Conservation (phyloP, 2,888 invertebrate genomes). For the Scaptomyza cyrtandrae region DNA sequence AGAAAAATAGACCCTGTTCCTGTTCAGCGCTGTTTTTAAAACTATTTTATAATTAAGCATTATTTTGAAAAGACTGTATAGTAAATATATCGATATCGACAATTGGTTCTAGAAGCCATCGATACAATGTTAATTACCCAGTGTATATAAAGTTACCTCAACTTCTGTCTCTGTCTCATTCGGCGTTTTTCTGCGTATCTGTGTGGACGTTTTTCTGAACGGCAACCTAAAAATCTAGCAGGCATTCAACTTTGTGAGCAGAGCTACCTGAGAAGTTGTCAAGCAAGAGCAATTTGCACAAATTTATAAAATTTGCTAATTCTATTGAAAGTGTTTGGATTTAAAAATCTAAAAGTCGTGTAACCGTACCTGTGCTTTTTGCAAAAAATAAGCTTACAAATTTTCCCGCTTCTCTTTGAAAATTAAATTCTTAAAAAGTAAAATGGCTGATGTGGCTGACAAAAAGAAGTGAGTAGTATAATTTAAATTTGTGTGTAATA, state of each 20-base stretch:
- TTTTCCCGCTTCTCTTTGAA: slow-evolving; percentile 69
- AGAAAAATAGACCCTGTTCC: neutral
- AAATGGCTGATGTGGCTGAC: slow-evolving; percentile 85
- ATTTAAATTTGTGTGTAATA: slow-evolving; percentile 41
- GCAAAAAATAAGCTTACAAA: slow-evolving; percentile 36
- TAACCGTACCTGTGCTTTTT: slow-evolving; percentile 41
- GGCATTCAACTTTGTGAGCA: slow-evolving; percentile 59
- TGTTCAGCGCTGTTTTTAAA: neutral
- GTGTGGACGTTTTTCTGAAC: slow-evolving; percentile 69
- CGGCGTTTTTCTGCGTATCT: slow-evolving; percentile 83
- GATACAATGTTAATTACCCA: slow-evolving; percentile 25
- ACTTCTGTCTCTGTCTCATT: slow-evolving; percentile 82
- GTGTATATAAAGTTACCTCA: slow-evolving; percentile 58
- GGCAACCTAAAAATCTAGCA: slow-evolving; percentile 52
- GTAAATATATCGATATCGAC: slow-evolving; percentile 23
- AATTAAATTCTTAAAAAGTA: slow-evolving; percentile 67
- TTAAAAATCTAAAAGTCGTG: slow-evolving; percentile 35
- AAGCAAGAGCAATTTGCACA: slow-evolving; percentile 67
- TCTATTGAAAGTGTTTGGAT: slow-evolving; percentile 46
- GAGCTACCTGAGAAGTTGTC: slow-evolving; percentile 63
- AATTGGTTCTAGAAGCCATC: slow-evolving; percentile 22
- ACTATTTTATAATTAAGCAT: no score
- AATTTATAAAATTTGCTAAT: slow-evolving; percentile 65
- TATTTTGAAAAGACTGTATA: neutral
- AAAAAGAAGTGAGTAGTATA: slow-evolving; percentile 84